Evolutionary conservation across 2,113 vertebrate genomes (phyloP).

Genomic region (Embiotoca jacksoni): DNA sequence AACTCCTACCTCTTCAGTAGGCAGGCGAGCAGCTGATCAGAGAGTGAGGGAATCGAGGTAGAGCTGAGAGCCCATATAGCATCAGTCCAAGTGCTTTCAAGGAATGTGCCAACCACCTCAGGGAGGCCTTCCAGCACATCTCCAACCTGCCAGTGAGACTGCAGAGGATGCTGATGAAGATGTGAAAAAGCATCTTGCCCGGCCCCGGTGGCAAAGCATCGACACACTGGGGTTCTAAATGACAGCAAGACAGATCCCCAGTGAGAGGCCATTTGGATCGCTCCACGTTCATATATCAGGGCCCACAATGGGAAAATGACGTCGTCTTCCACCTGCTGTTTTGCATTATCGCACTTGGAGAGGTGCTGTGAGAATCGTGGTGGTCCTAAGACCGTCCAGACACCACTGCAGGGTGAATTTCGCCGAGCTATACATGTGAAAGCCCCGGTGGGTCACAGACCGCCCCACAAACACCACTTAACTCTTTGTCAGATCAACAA

Average conservation of each 20-base stretch:
- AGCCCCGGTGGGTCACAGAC: conserved; percentile 7
- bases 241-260: conserved; percentile 55
- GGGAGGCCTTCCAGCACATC: conserved; percentile 59
- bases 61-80: conserved; percentile 46
- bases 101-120: conserved; percentile 48
- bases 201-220: conserved; percentile 45
- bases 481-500: conserved; percentile 12
- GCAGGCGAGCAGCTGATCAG: conserved; percentile 44
- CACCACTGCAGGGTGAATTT: conserved; percentile 1
- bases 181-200: conserved; percentile 53
- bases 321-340: conserved; percentile 49
- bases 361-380: conserved; percentile 23
- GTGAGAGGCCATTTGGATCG: conserved; percentile 57
- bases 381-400: conserved; percentile 29
- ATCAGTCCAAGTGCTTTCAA: conserved; percentile 49
- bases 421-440: neutral
- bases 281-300: conserved; percentile 51
- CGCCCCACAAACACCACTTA: neutral
- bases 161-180: conserved; percentile 58
- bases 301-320: conserved; percentile 27
- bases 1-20: conserved; percentile 9
- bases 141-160: conserved; percentile 55
- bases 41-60: conserved; percentile 34
- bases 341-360: conserved; percentile 41
- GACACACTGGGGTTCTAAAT: conserved; percentile 43